phyloP scores from a whole-genome alignment of 2,797 vertebrate species.

The Pseudomugil gertrudae region DNA sequence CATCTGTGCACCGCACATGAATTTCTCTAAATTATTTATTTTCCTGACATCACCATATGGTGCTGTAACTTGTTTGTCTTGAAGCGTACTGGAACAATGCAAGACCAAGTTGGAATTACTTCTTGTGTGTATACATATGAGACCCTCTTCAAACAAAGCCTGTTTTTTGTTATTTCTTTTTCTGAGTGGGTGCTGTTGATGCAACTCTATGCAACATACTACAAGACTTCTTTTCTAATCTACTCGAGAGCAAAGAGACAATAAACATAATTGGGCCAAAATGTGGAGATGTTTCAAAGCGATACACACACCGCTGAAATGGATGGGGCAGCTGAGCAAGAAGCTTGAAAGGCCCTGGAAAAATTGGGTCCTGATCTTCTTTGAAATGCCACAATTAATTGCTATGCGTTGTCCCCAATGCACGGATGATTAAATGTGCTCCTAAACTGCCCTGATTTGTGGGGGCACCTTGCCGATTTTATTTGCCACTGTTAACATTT shows the following conservation, averaged over 20 bases:
- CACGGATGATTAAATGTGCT: conserved; percentile 86
- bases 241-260: conserved; percentile 45
- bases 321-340: conserved; percentile 45
- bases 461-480: conserved; percentile 88
- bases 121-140: conserved; percentile 71
- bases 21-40: conserved; percentile 83
- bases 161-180: conserved; percentile 73
- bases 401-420: conserved; percentile 78
- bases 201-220: conserved; percentile 69
- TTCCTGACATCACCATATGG: conserved; percentile 82
- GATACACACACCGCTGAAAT: conserved; percentile 21
- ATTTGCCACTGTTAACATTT: conserved; percentile 90
- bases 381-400: conserved; percentile 88
- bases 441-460: conserved; percentile 88
- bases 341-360: conserved; percentile 61
- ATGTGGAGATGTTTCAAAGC: conserved; percentile 56
- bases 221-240: conserved; percentile 55
- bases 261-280: conserved; percentile 70
- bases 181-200: conserved; percentile 74
- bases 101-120: conserved; percentile 71
- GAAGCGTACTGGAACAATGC: conserved; percentile 71
- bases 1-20: conserved; percentile 73
- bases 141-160: conserved; percentile 79
- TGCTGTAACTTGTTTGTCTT: conserved; percentile 77
- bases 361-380: conserved; percentile 85